Evolutionary conservation across 2,797 vertebrate genomes (phyloP).

Genomic region (Phataginus tricuspis): DNA sequence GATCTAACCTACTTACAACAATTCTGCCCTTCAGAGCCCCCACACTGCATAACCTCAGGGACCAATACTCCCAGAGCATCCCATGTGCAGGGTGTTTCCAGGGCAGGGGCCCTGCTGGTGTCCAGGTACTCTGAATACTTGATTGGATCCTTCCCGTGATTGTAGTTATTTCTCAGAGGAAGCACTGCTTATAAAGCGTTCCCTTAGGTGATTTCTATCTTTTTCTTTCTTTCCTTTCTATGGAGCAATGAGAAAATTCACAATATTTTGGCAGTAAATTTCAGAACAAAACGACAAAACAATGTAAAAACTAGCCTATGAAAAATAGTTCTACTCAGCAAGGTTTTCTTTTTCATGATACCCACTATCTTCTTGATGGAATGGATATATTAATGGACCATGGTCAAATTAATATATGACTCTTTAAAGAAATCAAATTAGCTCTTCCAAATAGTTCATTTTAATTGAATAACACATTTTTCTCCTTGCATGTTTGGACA

Average conservation of each 20-base stretch:
- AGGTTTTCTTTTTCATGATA: conserved; percentile 1
- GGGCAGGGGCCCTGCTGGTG: neutral
- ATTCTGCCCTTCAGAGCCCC: neutral
- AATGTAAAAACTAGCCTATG: conserved; percentile 23
- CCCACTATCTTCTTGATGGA: conserved; percentile 2
- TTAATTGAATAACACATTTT: conserved; percentile 19
- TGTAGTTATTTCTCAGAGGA: neutral
- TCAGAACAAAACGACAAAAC: conserved; percentile 51
- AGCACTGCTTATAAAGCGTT: neutral
- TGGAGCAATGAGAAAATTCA: neutral
- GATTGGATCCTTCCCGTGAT: neutral
- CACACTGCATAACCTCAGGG: neutral
- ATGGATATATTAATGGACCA: neutral
- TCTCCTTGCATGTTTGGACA: neutral
- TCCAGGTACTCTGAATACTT: neutral
- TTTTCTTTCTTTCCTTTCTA: neutral
- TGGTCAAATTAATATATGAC: neutral
- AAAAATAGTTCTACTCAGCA: conserved; percentile 51
- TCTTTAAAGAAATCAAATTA: conserved; percentile 37
- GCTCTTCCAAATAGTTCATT: conserved; percentile 27
- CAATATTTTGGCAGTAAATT: conserved; percentile 45
- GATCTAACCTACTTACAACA: neutral
- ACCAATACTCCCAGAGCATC: neutral
- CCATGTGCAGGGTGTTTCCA: neutral
- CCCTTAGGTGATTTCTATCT: neutral